Evolutionary conservation across 1,140 invertebrate genomes (phyloP).

Genomic region (Planococcus citri): DNA sequence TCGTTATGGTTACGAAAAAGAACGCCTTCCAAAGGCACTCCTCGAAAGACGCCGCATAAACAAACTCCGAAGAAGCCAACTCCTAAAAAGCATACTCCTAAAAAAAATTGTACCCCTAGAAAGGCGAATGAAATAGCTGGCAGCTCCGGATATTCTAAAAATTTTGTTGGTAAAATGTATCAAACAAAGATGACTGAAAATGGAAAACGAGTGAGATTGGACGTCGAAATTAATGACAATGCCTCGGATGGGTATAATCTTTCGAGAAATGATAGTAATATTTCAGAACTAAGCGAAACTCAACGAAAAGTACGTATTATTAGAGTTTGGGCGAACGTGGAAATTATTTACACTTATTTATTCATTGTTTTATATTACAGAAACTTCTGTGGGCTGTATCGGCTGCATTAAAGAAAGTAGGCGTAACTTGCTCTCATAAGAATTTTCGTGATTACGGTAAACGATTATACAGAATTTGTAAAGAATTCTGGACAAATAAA

Average conservation of each 20-base stretch:
- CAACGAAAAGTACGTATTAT: neutral
- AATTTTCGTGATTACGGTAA: neutral
- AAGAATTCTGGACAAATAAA: neutral
- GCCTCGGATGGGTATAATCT: neutral
- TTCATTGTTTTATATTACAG: conserved; percentile 8
- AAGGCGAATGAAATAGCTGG: no score
- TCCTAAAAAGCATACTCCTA: neutral
- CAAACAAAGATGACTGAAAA: neutral
- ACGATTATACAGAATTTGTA: neutral
- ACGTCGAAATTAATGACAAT: neutral
- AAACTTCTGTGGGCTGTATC: conserved; percentile 6
- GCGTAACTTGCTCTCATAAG: neutral
- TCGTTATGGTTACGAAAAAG: conserved; percentile 1
- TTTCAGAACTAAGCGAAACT: conserved; percentile 3
- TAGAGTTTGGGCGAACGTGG: neutral
- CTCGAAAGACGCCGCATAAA: neutral
- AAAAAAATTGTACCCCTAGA: neutral
- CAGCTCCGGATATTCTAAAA: neutral
- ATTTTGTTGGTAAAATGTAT: neutral
- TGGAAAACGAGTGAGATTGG: neutral
- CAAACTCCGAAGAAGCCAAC: neutral
- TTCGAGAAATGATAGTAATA: neutral
- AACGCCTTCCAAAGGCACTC: neutral
- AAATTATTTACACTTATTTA: neutral
- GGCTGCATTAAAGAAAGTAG: neutral